phyloP scores from a whole-genome alignment of 2,888 invertebrate genomes.

The Dynastes maya region DNA sequence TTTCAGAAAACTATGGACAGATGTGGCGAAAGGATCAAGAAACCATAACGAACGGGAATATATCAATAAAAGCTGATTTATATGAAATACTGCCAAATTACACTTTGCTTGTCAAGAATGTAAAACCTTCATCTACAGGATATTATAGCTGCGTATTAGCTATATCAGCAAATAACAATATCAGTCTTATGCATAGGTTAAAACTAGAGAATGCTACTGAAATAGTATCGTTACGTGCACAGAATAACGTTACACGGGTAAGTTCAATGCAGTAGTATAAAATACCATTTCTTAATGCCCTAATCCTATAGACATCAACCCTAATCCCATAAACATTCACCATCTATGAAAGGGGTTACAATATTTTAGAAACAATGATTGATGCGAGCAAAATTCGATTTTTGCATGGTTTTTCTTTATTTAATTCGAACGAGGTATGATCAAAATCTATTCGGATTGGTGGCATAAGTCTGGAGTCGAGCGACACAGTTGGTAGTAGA shows the following conservation, averaged over 20 bases:
- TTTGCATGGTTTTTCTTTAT: no score
- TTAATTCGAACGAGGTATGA: no score
- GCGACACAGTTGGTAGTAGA: no score
- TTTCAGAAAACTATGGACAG: conserved; percentile 9
- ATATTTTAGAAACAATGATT: no score
- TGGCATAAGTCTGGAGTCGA: no score
- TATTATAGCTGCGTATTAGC: conserved; percentile 23
- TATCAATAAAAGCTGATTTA: background rate
- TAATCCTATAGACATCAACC: no score
- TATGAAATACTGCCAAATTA: background rate
- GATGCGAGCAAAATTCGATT: no score
- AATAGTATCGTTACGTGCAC: conserved; percentile 23
- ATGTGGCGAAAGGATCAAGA: conserved; percentile 20
- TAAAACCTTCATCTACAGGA: conserved; percentile 10
- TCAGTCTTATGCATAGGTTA: conserved; percentile 18
- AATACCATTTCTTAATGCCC: no score
- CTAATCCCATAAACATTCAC: background rate
- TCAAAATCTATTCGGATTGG: no score
- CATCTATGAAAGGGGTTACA: no score
- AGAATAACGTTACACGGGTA: conserved; percentile 28
- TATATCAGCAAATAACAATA: background rate
- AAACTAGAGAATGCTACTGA: conserved; percentile 33
- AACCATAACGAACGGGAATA: background rate
- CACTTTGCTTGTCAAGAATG: conserved; percentile 10
- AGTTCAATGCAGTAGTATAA: background rate